These are phyloP conservation scores for Apis dorsata DNA, from an alignment of 1,140 invertebrate species.

Conservation along the genomic window DNA sequence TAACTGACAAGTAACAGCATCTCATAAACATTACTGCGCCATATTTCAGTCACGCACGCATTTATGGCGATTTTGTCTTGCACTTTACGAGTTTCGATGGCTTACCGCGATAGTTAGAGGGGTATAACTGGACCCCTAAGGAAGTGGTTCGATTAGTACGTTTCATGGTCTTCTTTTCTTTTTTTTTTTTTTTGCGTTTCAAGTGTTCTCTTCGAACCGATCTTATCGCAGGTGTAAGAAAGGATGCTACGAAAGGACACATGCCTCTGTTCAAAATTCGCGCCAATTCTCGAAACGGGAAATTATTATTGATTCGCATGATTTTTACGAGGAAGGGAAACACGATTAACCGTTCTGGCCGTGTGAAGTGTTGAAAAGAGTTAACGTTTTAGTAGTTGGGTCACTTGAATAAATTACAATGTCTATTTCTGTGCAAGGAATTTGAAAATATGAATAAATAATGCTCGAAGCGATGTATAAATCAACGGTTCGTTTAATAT, in stretches of 20 bases:
- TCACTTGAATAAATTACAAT: no score
- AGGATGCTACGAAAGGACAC: neutral
- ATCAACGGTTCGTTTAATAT: neutral
- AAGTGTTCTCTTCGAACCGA: neutral
- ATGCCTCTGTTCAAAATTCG: no score
- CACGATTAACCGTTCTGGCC: no score
- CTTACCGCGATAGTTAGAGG: conserved; percentile 23
- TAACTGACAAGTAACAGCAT: conserved; percentile 66
- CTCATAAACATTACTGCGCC: conserved; percentile 64
- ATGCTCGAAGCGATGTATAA: neutral
- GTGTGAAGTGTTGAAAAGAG: no score
- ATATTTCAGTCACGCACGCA: conserved; percentile 65
- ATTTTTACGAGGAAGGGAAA: no score
- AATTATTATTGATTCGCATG: no score
- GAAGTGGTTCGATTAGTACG: conserved; percentile 61
- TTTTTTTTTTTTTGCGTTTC: neutral
- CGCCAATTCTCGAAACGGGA: no score
- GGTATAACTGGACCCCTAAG: conserved; percentile 28
- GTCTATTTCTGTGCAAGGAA: no score
- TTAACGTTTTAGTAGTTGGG: no score
- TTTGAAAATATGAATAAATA: no score
- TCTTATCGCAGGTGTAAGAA: no score
- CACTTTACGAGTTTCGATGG: conserved; percentile 54
- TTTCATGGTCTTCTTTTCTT: conserved; percentile 28
- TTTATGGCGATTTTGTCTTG: conserved; percentile 58